Conservation (phyloP, 2,797 vertebrate species). For the Acanthurus lineatus region DNA sequence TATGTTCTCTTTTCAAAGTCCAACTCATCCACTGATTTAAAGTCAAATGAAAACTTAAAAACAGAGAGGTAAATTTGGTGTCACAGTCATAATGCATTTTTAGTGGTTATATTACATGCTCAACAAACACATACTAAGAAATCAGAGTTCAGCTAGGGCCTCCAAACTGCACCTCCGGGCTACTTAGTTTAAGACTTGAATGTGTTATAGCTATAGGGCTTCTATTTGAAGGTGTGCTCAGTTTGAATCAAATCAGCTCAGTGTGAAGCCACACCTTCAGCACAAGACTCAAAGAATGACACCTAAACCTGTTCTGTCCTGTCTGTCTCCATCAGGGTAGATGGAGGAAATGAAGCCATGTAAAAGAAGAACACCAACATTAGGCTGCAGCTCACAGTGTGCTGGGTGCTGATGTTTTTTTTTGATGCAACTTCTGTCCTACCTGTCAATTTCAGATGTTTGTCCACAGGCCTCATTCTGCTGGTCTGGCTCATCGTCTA, state of each 20-base stretch:
- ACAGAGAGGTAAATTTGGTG: neutral
- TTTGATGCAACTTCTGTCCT: slow-evolving; percentile 25
- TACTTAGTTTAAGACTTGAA: slow-evolving; percentile 5
- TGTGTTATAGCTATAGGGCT: slow-evolving; percentile 17
- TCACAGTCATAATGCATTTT: neutral
- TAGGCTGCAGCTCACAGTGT: neutral
- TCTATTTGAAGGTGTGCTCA: slow-evolving; percentile 22
- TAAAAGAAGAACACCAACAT: neutral
- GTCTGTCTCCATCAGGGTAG: slow-evolving; percentile 6
- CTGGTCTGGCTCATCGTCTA: slow-evolving; percentile 80
- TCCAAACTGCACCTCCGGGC: slow-evolving; percentile 16
- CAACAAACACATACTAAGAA: neutral
- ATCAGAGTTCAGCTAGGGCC: neutral
- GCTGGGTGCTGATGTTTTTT: neutral
- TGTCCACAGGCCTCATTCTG: slow-evolving; percentile 80
- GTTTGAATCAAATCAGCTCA: slow-evolving; percentile 23
- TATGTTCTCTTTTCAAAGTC: neutral
- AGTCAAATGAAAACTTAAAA: neutral
- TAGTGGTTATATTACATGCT: slow-evolving; percentile 3
- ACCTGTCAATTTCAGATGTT: slow-evolving; percentile 84
- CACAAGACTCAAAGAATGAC: slow-evolving; percentile 17
- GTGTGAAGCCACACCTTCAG: slow-evolving; percentile 33
- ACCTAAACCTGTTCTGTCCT: slow-evolving; percentile 32
- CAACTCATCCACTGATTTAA: neutral
- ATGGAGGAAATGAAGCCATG: neutral